These are phyloP conservation scores for Cremastinae sp. DNA, from an alignment of 2,888 invertebrate genomes.

Conservation along the genomic window DNA sequence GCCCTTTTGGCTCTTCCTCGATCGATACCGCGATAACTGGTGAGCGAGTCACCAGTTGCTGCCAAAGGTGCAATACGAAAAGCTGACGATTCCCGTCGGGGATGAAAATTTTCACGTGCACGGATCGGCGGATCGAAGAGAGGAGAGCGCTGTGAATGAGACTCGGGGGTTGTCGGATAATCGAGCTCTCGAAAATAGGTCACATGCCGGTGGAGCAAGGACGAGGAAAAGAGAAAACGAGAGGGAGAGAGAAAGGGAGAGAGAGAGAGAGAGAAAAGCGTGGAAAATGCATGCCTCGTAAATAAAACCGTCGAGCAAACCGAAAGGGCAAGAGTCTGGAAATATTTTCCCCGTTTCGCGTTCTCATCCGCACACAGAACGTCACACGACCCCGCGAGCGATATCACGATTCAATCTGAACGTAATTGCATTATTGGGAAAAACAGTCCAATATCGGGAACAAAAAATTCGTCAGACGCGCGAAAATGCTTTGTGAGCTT, in stretches of 20 bases:
- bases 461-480: too few species aligned
- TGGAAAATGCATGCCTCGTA: conserved; percentile 26
- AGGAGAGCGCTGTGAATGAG: too few species aligned
- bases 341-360: conserved; percentile 35
- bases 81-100: conserved; percentile 4
- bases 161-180: not conserved
- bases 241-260: conserved; percentile 7
- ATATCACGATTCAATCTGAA: conserved; percentile 12
- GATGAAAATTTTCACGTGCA: not conserved
- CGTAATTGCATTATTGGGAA: not conserved
- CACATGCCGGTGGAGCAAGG: conserved; percentile 54
- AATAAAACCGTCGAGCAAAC: conserved; percentile 9
- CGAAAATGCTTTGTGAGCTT: too few species aligned
- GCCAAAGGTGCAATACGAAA: conserved; percentile 54
- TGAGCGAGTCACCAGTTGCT: conserved; percentile 64
- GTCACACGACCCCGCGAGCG: not conserved
- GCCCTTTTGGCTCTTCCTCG: conserved; percentile 63
- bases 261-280: conserved; percentile 26
- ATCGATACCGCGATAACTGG: conserved; percentile 63
- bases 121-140: too few species aligned
- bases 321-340: conserved; percentile 16
- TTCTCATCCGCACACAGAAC: not conserved
- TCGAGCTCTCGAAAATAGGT: conserved; percentile 47
- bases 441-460: too few species aligned
- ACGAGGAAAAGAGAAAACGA: conserved; percentile 12